Evolutionary conservation across 2,113 vertebrate species (phyloP), one percentile per base, ranked within the genome.

Genomic region (Cryptotis parvus): DNA sequence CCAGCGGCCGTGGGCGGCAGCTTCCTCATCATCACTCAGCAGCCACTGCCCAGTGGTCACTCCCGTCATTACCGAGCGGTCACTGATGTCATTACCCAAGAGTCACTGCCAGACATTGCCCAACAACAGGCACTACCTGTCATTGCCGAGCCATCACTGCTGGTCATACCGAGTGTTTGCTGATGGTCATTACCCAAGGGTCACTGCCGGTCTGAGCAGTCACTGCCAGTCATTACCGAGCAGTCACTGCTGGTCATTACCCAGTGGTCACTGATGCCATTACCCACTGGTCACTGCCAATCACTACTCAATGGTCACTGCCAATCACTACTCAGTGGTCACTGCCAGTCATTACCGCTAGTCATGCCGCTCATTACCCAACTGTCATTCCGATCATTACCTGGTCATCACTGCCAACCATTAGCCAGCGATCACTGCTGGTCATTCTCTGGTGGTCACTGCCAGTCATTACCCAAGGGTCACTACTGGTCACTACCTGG

Each of bases 1-100:
- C 55, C 7, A 0, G 49, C 15, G 4, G 31, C 29, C 65, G 1
- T 11, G 6, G 6, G 43, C 43, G 11, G 43, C 11, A 6, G 11
- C 11, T 45, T 7, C 43, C 43, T 11, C 11, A 45, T 7, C 6
- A 11, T 45, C 43, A 45, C 22, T 4, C n/a, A n/a, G 33, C 35
- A 63, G 55, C 9, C 77, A 63, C 39, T 63, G 29, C 35, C 26
- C 75, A 55, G 75, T 6, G 27, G 6, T 27, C 70, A 31, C 29
- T 45, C 14, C 55, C 55, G 6, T 27, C 70, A 31, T 29, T 45
- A 14, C 55, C 55, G 4, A 31, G 63, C 27, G 9, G 27, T 1
- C 63, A 66, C 29, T 66, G 63, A 26, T 2, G 29, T 31, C 27
- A 29, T 66, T 66, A 12, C n/a, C 18, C 35, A 5, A 31, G 6